Percentiles rank a stretch among this genome's conserved stretches.
These are phyloP conservation scores for Anodontia alba DNA, from an alignment of 2,888 invertebrate genomes.

Conservation along the genomic window DNA sequence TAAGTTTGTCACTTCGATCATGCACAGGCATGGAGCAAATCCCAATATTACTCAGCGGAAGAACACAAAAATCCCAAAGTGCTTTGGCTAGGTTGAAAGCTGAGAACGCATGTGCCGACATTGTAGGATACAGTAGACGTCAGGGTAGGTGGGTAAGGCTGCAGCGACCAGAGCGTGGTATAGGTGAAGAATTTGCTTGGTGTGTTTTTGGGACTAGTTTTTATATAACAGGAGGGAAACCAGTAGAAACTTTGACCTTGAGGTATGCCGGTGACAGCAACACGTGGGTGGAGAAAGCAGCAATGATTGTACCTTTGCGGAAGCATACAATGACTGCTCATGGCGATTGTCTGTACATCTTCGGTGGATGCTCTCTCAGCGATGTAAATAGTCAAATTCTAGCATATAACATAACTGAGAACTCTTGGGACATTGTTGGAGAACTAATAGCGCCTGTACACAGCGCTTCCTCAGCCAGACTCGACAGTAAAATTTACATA, in stretches of 20 bases:
- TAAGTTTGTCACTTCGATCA: slow-evolving; percentile 37
- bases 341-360: background rate
- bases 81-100: background rate
- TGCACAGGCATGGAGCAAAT: slow-evolving; percentile 35
- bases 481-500: slow-evolving; percentile 40
- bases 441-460: slow-evolving; percentile 42
- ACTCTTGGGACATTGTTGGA: slow-evolving; percentile 39
- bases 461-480: slow-evolving; percentile 39
- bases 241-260: background rate
- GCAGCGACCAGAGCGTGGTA: background rate
- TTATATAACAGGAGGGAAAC: background rate
- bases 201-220: background rate
- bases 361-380: background rate
- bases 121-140: background rate
- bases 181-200: background rate
- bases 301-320: slow-evolving; percentile 14
- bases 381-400: slow-evolving; percentile 32
- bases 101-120: too few relatives aligned
- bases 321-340: slow-evolving; percentile 32
- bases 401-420: slow-evolving; percentile 24
- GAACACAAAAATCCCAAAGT: background rate
- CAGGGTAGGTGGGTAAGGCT: background rate
- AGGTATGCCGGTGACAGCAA: background rate
- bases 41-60: slow-evolving; percentile 11
- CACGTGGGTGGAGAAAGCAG: background rate